Evolutionary conservation across 2,888 invertebrate genomes (phyloP).

Genomic region (Agrotis segetum): DNA sequence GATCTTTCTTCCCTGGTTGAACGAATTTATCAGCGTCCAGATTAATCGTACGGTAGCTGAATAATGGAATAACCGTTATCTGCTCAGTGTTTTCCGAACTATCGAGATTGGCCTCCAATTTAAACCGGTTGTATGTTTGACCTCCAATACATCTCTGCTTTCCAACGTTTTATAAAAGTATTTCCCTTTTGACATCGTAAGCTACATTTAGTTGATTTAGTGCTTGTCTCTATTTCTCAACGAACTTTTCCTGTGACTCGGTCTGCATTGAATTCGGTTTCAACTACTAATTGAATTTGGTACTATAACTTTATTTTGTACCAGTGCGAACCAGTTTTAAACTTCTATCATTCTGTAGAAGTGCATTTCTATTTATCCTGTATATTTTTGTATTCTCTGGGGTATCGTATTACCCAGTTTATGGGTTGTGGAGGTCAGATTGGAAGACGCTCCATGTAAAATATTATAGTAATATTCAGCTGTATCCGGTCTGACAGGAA

Average conservation of each 20-base stretch:
- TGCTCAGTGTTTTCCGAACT: too few species aligned
- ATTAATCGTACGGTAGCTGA: too few species aligned
- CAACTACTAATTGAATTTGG: background rate
- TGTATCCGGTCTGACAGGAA: too few species aligned
- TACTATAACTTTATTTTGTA: background rate
- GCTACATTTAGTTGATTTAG: too few species aligned
- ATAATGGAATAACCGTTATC: background rate
- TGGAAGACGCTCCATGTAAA: too few species aligned
- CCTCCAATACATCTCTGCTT: too few species aligned
- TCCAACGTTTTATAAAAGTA: too few species aligned
- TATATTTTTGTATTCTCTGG: background rate
- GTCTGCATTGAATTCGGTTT: background rate
- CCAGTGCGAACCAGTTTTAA: background rate
- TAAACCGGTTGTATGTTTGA: background rate
- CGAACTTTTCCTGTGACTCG: background rate
- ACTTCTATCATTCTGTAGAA: conserved; percentile 6
- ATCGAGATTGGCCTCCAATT: too few species aligned
- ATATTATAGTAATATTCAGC: too few species aligned
- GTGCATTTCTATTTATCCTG: background rate
- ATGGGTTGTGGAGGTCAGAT: too few species aligned
- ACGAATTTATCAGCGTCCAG: background rate
- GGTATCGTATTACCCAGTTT: too few species aligned
- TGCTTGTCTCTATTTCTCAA: background rate
- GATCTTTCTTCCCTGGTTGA: background rate
- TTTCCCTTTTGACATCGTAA: too few species aligned